These are phyloP conservation scores for Psophia crepitans DNA, from an alignment of 2,113 vertebrate species.

Conservation along the genomic window DNA sequence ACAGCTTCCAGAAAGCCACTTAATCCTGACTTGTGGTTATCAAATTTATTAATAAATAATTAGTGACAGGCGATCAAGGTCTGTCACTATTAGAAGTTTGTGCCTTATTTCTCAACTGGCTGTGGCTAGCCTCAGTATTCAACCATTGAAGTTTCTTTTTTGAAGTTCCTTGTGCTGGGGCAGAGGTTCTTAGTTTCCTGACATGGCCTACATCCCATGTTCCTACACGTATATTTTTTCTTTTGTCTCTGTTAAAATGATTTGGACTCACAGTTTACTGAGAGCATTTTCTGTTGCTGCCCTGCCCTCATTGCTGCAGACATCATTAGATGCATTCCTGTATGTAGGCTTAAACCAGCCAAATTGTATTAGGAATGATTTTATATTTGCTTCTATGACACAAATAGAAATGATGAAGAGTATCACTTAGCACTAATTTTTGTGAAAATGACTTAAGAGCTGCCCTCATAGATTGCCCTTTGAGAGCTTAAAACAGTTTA, in stretches of 20 bases:
- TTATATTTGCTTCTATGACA: background rate
- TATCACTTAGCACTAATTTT: background rate
- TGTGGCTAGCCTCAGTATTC: background rate
- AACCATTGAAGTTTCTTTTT: background rate
- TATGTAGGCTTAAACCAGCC: background rate
- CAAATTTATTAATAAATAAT: no score
- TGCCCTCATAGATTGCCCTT: background rate
- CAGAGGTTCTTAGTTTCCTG: background rate
- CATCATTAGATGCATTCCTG: background rate
- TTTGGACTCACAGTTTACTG: background rate
- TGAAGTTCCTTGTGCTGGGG: background rate
- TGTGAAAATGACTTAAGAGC: background rate
- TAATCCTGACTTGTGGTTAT: background rate
- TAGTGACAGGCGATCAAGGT: no score
- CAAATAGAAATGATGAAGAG: background rate
- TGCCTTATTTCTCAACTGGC: background rate
- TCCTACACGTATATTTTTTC: background rate
- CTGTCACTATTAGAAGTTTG: background rate
- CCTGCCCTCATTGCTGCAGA: background rate
- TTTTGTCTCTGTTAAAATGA: background rate
- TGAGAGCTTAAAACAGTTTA: background rate
- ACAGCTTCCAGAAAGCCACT: background rate
- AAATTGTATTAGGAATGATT: constrained; percentile 26
- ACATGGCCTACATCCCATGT: background rate
- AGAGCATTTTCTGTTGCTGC: background rate